Evolutionary conservation across 2,888 invertebrate genomes (phyloP).

Genomic region (Mactromeris polynyma): DNA sequence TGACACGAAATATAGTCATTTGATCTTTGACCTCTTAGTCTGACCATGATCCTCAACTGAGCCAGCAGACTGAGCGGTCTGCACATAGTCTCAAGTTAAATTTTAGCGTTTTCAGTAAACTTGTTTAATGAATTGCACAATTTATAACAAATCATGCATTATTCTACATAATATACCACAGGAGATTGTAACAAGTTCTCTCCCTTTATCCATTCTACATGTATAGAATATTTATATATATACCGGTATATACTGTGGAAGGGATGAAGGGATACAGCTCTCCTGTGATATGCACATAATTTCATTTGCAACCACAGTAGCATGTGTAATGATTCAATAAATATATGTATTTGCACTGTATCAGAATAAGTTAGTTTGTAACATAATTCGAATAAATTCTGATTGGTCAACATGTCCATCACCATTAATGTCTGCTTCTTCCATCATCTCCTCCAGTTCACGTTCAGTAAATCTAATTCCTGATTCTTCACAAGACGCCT

Average conservation of each 20-base stretch:
- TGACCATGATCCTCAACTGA: too few relatives aligned
- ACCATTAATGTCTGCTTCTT: slow-evolving; percentile 86
- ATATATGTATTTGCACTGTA: not conserved
- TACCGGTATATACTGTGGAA: not conserved
- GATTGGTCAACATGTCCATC: slow-evolving; percentile 85
- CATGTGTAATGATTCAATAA: not conserved
- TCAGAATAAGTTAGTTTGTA: slow-evolving; percentile 86
- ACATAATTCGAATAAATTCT: slow-evolving; percentile 86
- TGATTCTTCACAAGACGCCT: slow-evolving; percentile 79
- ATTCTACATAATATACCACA: too few relatives aligned
- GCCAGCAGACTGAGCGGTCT: too few relatives aligned
- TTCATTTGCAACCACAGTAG: not conserved
- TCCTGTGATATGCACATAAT: not conserved
- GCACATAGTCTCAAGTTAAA: too few relatives aligned
- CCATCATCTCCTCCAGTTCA: slow-evolving; percentile 86
- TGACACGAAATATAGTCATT: too few relatives aligned
- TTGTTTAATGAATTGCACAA: too few relatives aligned
- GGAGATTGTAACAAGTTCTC: not conserved
- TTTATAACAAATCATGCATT: too few relatives aligned
- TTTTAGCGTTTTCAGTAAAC: too few relatives aligned
- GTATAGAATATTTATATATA: not conserved
- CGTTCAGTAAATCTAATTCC: slow-evolving; percentile 83
- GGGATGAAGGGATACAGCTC: not conserved
- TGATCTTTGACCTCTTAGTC: too few relatives aligned
- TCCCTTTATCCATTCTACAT: not conserved